Percentiles rank a stretch among this genome's conserved stretches.
These are phyloP conservation scores for Paracentrotus lividus DNA, from an alignment of 53 echinoderm and acorn worm species.

Conservation along the genomic window DNA sequence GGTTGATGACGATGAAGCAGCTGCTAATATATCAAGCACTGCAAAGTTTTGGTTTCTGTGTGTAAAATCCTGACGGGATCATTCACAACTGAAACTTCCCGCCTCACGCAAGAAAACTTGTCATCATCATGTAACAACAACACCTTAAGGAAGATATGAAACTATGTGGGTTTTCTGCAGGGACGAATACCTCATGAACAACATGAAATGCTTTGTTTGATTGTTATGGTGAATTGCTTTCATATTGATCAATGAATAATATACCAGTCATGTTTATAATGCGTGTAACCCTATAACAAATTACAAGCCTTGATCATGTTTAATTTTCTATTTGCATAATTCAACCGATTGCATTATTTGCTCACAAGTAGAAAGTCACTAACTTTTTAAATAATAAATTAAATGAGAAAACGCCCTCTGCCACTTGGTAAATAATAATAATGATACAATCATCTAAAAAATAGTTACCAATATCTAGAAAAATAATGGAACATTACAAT, in stretches of 20 bases:
- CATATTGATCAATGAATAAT: neutral
- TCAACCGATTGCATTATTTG: too few relatives aligned
- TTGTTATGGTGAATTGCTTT: neutral
- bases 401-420: neutral
- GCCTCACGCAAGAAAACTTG: neutral
- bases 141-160: neutral
- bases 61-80: neutral
- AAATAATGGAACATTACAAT: too few relatives aligned
- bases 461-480: too few relatives aligned
- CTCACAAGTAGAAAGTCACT: too few relatives aligned
- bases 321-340: too few relatives aligned
- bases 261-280: neutral
- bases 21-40: neutral
- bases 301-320: neutral
- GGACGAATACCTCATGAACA: neutral
- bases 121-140: neutral
- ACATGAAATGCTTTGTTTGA: neutral
- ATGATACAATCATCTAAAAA: too few relatives aligned
- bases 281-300: neutral
- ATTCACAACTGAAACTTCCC: constrained; percentile 22
- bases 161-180: neutral
- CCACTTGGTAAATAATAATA: too few relatives aligned
- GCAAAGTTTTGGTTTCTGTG: constrained; percentile 49
- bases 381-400: neutral
- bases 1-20: neutral